These are phyloP conservation scores for Drosophila elegans DNA, from an alignment of 1,140 invertebrate species.

Conservation along the genomic window DNA sequence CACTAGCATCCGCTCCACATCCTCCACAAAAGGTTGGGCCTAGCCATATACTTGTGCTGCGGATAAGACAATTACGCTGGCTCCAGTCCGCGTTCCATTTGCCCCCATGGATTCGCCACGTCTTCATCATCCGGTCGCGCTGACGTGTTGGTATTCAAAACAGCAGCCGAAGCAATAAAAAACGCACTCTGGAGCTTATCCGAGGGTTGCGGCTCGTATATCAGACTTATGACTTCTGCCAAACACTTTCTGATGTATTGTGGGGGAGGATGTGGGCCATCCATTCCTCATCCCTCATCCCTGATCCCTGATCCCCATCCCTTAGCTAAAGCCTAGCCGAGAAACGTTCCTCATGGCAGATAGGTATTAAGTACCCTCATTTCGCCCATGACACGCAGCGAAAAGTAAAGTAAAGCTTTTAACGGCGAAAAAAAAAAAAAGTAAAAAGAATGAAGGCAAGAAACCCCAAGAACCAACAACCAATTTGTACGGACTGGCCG, in stretches of 20 bases:
- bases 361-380: slow-evolving; percentile 83
- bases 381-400: slow-evolving; percentile 74
- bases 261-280: background rate
- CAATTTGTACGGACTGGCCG: slow-evolving; percentile 64
- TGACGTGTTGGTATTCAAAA: slow-evolving; percentile 81
- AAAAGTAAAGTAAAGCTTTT: slow-evolving; percentile 70
- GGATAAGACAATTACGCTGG: slow-evolving; percentile 60
- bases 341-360: slow-evolving; percentile 27
- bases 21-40: slow-evolving; percentile 21
- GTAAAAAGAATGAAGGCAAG: slow-evolving; percentile 29
- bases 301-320: background rate
- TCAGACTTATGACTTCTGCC: slow-evolving; percentile 75
- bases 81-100: slow-evolving; percentile 43
- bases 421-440: slow-evolving; percentile 47
- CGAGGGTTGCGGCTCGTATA: slow-evolving; percentile 62
- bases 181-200: slow-evolving; percentile 67
- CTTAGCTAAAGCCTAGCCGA: background rate
- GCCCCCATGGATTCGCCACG: slow-evolving; percentile 13
- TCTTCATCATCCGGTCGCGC: slow-evolving; percentile 15
- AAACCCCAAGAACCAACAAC: slow-evolving; percentile 62
- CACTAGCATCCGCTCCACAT: slow-evolving; percentile 42
- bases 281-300: background rate
- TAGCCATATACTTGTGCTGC: slow-evolving; percentile 23
- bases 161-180: slow-evolving; percentile 77
- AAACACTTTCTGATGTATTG: slow-evolving; percentile 39